These are phyloP conservation scores for Anomalospiza imberbis DNA, from an alignment of 2,797 vertebrate species.

Conservation along the genomic window DNA sequence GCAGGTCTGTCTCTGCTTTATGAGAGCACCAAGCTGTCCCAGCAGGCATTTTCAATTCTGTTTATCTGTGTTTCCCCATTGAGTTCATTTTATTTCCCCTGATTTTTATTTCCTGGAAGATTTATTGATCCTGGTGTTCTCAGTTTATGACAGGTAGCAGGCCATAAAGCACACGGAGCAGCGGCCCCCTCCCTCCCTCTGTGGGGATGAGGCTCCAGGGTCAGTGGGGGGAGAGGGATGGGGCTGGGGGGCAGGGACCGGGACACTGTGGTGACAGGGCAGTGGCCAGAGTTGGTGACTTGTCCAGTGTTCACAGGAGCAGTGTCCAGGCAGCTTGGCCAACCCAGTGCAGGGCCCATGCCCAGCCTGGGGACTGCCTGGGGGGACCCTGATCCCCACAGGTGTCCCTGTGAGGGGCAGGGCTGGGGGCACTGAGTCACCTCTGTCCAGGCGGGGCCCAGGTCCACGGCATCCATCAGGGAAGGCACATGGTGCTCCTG, in stretches of 20 bases:
- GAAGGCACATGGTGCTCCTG: neutral
- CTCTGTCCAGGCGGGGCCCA: fast-evolving
- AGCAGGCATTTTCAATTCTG: constrained; percentile 46
- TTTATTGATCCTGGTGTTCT: constrained; percentile 46
- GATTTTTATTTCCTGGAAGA: constrained; percentile 62
- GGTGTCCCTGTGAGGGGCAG: neutral
- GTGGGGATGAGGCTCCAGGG: neutral
- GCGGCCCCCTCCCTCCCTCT: fast-evolving
- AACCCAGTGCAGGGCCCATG: fast-evolving
- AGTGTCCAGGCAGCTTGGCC: neutral
- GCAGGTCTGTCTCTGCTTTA: neutral
- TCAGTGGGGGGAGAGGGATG: fast-evolving
- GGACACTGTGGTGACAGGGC: fast-evolving
- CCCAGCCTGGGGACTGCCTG: neutral
- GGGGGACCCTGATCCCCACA: neutral
- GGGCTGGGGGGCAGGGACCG: fast-evolving
- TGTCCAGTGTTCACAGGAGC: fast-evolving
- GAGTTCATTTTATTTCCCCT: constrained; percentile 48
- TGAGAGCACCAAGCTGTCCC: constrained; percentile 33
- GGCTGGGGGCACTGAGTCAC: neutral
- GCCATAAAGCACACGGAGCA: constrained; percentile 19
- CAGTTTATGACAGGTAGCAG: constrained; percentile 57
- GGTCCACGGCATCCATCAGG: fast-evolving
- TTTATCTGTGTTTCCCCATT: constrained; percentile 52
- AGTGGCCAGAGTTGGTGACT: neutral